Base-by-base conservation (phyloP, 2,888 invertebrate species). In the Cerastis rubricosa region DNA sequence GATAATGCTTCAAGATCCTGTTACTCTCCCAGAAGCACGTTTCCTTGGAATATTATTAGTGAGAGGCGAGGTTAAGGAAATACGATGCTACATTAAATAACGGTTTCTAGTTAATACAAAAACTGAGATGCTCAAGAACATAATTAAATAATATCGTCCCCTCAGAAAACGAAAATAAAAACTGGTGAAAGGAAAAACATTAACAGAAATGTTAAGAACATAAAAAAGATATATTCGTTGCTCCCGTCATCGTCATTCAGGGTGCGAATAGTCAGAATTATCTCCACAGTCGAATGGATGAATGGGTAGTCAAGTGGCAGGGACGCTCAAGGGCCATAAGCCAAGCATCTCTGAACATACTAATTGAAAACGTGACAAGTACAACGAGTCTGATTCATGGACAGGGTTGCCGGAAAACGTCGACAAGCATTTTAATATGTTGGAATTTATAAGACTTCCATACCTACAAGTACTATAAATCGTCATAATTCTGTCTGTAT, bases 301-400 rank as follows among this genome's bases (percentile, higher is more conserved):
- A 85, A 82, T 85, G 71, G 80, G 78, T 69, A 82, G 74, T 86
- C 78, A 79, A 85, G 87, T 86, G 80, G 86, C 86, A 86, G 74
- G 71, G 77, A 87, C 88, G 87, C 87, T 89, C 89, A 89, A 90
- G 90, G 91, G 90, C 92, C 91, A 91, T 92, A 90, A 92, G 92
- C 90, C 90, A 86, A 89, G 89, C 90, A 87, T 89, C 89, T 89
- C 83, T 90, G 92, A 92, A 90, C 91, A 92, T 90, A 92, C 94
- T 95, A 95, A 96, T 95, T 95, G 94, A 95, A 95, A 95, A 95
- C 96, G 95, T 95, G 95, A 95, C 94, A 89, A 88, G 88, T 88
- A 89, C 90, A 85, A 89, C 85, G 87, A 85, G 88, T 86, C 88
- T 87, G 89, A 89, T 89, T 88, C 80, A 84, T 85, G 76, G 80